A percentile compares a stretch with the other conserved stretches of the same genome.
Conservation (phyloP, 30 jellyfish, hydroid and myxozoan species). For the Sanderia malayensis region DNA sequence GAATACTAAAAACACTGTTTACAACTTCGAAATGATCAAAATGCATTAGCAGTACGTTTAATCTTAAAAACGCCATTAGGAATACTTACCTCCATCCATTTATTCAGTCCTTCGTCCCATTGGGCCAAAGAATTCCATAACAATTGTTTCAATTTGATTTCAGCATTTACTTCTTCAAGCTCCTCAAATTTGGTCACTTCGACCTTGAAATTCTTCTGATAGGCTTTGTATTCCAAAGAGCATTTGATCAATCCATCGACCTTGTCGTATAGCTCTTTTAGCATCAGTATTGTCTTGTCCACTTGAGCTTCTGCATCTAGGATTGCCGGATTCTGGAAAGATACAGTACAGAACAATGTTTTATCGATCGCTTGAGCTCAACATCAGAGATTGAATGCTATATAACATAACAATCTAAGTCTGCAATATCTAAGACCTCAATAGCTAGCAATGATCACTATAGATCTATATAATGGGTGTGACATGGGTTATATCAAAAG, state of each 20-base stretch:
- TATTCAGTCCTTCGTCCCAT: constrained; percentile 78
- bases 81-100: constrained; percentile 86
- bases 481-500: too few species aligned
- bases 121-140: constrained; percentile 84
- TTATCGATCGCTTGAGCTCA: background rate
- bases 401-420: too few species aligned
- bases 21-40: too few species aligned
- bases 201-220: constrained; percentile 90
- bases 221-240: constrained; percentile 76
- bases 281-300: constrained; percentile 45
- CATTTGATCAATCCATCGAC: constrained; percentile 67
- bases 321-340: constrained; percentile 76
- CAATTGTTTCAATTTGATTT: constrained; percentile 79
- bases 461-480: too few species aligned
- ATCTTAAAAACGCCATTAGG: too few species aligned
- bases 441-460: too few species aligned
- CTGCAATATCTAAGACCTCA: too few species aligned
- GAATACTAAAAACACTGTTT: too few species aligned
- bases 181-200: constrained; percentile 97
- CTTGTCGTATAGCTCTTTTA: constrained; percentile 54
- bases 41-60: too few species aligned
- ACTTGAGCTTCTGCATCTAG: constrained; percentile 78
- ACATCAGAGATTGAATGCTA: background rate
- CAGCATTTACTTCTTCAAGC: constrained; percentile 87
- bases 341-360: background rate